These are phyloP conservation scores for Epizoanthus stellaris DNA, from an alignment of 92 coral and sea anemone species.

Conservation along the genomic window DNA sequence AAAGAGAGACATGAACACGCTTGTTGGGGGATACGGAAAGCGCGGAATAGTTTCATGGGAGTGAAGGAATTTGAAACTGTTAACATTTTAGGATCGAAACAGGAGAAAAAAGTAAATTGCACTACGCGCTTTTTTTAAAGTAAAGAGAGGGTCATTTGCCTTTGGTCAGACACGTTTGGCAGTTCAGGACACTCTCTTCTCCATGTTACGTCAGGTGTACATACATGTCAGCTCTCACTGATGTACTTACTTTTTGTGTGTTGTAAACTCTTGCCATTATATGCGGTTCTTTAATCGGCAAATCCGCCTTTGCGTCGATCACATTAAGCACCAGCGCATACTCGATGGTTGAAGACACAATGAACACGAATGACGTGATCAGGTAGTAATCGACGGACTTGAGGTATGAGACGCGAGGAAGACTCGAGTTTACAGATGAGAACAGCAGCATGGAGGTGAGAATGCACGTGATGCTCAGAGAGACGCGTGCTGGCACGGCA, in stretches of 20 bases:
- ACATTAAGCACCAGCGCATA: constrained; percentile 77
- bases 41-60: too few relatives aligned
- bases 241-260: neutral
- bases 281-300: constrained; percentile 41
- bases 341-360: constrained; percentile 79
- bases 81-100: too few relatives aligned
- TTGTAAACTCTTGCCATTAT: constrained; percentile 35
- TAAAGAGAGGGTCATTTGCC: too few relatives aligned
- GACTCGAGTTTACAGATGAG: constrained; percentile 78
- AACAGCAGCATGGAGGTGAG: constrained; percentile 84
- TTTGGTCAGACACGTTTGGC: too few relatives aligned
- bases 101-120: too few relatives aligned
- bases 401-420: constrained; percentile 82
- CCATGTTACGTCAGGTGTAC: neutral
- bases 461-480: constrained; percentile 83
- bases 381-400: constrained; percentile 86
- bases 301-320: constrained; percentile 51
- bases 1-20: too few relatives aligned
- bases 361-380: constrained; percentile 75
- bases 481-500: constrained; percentile 85
- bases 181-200: too few relatives aligned
- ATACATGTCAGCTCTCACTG: neutral
- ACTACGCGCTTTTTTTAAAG: too few relatives aligned
- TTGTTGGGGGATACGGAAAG: too few relatives aligned
- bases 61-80: too few relatives aligned